Evolutionary conservation across 2,797 vertebrate species (phyloP).

Genomic region (Lacerta agilis): DNA sequence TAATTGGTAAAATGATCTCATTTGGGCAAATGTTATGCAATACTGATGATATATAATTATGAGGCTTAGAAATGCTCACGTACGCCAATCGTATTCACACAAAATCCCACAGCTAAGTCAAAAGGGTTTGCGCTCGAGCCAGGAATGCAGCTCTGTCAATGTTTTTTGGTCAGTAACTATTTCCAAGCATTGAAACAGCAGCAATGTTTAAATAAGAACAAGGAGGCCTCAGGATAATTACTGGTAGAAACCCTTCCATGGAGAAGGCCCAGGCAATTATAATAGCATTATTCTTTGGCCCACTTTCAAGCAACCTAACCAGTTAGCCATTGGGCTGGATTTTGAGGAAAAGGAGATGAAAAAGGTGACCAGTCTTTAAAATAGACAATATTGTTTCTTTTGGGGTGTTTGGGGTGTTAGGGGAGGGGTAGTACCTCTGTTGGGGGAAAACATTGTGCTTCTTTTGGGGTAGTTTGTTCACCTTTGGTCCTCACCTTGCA

Average conservation of each 20-base stretch:
- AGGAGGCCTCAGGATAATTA: constrained; percentile 49
- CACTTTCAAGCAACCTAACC: not conserved
- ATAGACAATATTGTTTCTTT: not conserved
- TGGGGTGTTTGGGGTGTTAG: too few relatives aligned
- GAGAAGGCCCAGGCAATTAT: not conserved
- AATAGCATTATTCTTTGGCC: not conserved
- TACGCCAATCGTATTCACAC: not conserved
- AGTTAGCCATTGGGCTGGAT: not conserved
- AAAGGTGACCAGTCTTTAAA: not conserved
- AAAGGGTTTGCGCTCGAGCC: not conserved
- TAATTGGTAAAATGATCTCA: constrained; percentile 36
- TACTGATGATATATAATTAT: constrained; percentile 35
- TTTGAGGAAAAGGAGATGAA: not conserved
- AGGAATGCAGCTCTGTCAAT: constrained; percentile 27
- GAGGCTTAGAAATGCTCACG: not conserved
- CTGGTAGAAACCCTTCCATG: constrained; percentile 8
- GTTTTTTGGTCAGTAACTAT: constrained; percentile 35
- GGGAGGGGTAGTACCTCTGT: too few relatives aligned
- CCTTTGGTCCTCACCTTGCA: too few relatives aligned
- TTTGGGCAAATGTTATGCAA: constrained; percentile 11
- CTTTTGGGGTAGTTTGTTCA: too few relatives aligned
- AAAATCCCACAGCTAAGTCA: constrained; percentile 7
- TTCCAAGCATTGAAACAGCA: constrained; percentile 15
- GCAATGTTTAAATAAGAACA: constrained; percentile 22
- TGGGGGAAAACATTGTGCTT: too few relatives aligned